Conservation (phyloP, 2,113 vertebrate species). For the Clinocottus analis region DNA sequence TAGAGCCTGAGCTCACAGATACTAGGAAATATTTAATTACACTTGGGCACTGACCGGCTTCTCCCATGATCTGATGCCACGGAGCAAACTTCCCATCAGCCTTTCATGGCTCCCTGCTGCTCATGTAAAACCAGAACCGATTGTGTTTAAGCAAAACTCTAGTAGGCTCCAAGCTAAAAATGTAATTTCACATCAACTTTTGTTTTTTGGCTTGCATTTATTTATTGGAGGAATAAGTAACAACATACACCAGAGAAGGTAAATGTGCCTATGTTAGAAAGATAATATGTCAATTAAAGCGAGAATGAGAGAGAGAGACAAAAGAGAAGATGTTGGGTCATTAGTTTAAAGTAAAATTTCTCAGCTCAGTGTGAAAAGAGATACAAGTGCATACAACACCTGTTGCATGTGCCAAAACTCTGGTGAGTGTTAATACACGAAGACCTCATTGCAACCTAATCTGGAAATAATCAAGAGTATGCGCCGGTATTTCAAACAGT, state of each 20-base stretch:
- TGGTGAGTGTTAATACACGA: slow-evolving; percentile 35
- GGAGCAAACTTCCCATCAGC: slow-evolving; percentile 11
- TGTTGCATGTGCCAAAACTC: slow-evolving; percentile 34
- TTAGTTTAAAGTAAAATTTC: not conserved
- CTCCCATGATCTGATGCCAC: slow-evolving; percentile 25
- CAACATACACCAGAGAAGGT: not conserved
- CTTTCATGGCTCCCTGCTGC: not conserved
- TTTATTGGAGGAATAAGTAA: not conserved
- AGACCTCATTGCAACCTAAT: slow-evolving; percentile 32
- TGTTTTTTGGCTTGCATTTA: not conserved
- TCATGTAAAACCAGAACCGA: slow-evolving; percentile 8
- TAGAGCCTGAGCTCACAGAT: slow-evolving; percentile 44
- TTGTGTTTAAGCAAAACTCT: not conserved
- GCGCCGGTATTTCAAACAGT: slow-evolving; percentile 39
- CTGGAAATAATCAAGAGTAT: slow-evolving; percentile 53
- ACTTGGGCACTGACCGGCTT: slow-evolving; percentile 25
- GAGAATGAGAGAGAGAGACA: not conserved
- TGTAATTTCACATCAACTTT: not conserved
- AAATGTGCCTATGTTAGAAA: not conserved
- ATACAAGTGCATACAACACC: slow-evolving; percentile 2
- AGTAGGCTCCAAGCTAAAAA: not conserved
- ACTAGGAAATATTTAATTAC: slow-evolving; percentile 66
- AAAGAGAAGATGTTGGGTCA: not conserved
- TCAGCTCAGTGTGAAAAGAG: not conserved
- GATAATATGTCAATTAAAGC: not conserved